Evolutionary conservation across 2,113 vertebrate species (phyloP).

Genomic region (Chrysochloris asiatica): DNA sequence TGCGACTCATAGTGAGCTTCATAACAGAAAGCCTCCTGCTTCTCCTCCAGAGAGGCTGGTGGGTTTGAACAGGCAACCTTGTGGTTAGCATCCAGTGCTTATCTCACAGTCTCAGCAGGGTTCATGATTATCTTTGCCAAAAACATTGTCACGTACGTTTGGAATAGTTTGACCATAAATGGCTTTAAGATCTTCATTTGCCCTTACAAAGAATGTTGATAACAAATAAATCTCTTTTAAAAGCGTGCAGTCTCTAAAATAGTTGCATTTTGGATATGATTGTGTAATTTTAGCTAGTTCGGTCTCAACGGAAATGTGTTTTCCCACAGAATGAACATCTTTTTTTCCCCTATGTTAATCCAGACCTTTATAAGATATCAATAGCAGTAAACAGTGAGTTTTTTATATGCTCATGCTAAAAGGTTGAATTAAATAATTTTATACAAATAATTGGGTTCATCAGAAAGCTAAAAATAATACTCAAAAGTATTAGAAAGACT

Average conservation of each 20-base stretch:
- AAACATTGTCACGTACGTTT: slow-evolving; percentile 21
- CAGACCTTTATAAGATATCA: neutral
- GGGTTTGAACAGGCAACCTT: too few relatives aligned
- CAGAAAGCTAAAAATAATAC: slow-evolving; percentile 10
- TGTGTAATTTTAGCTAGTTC: slow-evolving; percentile 24
- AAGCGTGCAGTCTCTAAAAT: slow-evolving; percentile 24
- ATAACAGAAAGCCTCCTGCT: too few relatives aligned
- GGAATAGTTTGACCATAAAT: slow-evolving; percentile 15
- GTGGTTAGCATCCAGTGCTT: too few relatives aligned
- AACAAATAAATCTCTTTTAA: slow-evolving; percentile 48
- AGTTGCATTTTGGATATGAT: neutral
- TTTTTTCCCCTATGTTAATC: neutral
- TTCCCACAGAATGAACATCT: neutral
- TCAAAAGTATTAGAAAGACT: slow-evolving; percentile 18
- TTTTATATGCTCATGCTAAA: neutral
- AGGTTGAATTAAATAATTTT: neutral
- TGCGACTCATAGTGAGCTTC: too few relatives aligned
- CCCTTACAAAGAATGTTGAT: neutral
- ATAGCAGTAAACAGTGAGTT: neutral
- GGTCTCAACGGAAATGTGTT: neutral
- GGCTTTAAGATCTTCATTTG: slow-evolving; percentile 21
- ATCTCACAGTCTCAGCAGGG: too few relatives aligned
- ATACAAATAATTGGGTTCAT: slow-evolving; percentile 29
- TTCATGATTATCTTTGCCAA: neutral
- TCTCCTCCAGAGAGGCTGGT: too few relatives aligned